Percentiles rank a stretch among this genome's conserved stretches.
Evolutionary conservation across 2,113 vertebrate genomes (phyloP).

Genomic region (Silurus glanis): DNA sequence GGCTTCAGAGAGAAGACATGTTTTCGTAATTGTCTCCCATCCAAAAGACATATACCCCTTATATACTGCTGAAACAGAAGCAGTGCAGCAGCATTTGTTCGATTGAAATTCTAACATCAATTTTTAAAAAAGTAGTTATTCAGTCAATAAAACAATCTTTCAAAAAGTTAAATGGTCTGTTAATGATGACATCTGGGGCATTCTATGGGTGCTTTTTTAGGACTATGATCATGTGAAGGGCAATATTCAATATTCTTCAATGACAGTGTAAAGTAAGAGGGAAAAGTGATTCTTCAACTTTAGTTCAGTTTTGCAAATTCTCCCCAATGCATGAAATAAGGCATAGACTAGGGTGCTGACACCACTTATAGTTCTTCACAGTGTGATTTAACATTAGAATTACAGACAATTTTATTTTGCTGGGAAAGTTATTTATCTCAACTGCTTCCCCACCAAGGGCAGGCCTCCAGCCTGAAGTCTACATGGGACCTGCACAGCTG

Average conservation of each 20-base stretch:
- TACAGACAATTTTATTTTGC: conserved; percentile 53
- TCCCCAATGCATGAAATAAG: conserved; percentile 39
- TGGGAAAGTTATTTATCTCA: conserved; percentile 50
- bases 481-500: conserved; percentile 55
- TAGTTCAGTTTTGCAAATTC: conserved; percentile 51
- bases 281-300: conserved; percentile 58
- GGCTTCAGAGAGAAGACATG: neutral
- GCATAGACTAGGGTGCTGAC: conserved; percentile 25
- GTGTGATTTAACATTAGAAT: conserved; percentile 58
- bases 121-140: neutral
- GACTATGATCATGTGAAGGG: neutral
- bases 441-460: conserved; percentile 47
- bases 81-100: neutral
- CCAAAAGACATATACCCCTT: conserved; percentile 35
- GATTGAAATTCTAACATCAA: neutral
- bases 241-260: neutral
- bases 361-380: conserved; percentile 30
- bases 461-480: conserved; percentile 49
- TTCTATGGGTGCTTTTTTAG: neutral
- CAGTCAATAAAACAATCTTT: neutral
- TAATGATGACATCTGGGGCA: neutral
- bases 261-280: conserved; percentile 34
- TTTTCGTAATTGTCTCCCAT: neutral
- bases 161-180: too few relatives aligned
- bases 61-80: neutral